Evolutionary conservation across 1,140 invertebrate genomes (phyloP).

Genomic region (Bombus terrestris): DNA sequence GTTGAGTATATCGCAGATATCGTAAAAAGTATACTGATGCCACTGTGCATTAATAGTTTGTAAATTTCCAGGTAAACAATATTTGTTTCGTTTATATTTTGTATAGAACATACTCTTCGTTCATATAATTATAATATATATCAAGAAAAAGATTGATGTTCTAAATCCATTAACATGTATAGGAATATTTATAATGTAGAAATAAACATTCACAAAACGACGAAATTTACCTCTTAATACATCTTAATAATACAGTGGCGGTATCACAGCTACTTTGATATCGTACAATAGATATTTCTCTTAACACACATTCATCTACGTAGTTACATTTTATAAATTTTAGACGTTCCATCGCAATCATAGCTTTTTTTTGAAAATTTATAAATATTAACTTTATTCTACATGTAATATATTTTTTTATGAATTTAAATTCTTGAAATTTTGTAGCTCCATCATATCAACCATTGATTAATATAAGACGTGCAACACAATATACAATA

Average conservation of each 20-base stretch:
- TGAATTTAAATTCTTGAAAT: constrained; percentile 5
- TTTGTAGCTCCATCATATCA: constrained; percentile 17
- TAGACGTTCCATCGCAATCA: constrained; percentile 5
- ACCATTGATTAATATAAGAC: not conserved
- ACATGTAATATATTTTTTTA: not conserved
- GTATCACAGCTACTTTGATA: constrained; percentile 69
- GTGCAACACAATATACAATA: constrained; percentile 23
- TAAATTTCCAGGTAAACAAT: not conserved
- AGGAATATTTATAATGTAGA: constrained; percentile 1
- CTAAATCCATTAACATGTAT: not conserved
- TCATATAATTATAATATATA: not conserved
- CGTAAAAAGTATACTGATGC: constrained; percentile 65
- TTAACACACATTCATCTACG: constrained; percentile 27
- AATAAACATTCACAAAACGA: not conserved
- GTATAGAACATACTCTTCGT: not conserved
- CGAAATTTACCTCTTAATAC: constrained; percentile 23
- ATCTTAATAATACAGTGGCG: constrained; percentile 55
- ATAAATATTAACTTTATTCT: constrained; percentile 21
- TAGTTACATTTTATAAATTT: constrained; percentile 41
- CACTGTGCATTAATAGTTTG: constrained; percentile 26
- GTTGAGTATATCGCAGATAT: constrained; percentile 70
- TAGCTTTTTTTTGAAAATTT: constrained; percentile 33
- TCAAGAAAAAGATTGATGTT: not conserved
- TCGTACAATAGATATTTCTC: constrained; percentile 58
- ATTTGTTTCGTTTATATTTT: not conserved